A percentile compares a stretch with the other conserved stretches of the same genome.
phyloP scores from a whole-genome alignment of 2,797 vertebrate genomes.

The Phrynocephalus forsythii region DNA sequence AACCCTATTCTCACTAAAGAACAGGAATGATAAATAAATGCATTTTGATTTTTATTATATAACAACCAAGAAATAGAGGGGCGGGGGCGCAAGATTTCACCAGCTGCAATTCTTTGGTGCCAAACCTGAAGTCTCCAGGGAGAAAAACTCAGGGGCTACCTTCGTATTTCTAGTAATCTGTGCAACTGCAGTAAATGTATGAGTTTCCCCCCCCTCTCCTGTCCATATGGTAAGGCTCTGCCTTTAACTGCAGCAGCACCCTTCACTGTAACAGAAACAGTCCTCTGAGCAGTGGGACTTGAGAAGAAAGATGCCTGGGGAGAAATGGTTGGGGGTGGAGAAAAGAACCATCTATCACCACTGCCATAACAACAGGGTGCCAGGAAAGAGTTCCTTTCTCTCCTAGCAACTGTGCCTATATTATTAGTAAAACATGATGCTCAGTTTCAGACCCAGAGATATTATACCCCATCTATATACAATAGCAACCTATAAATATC shows the following conservation, averaged over 20 bases:
- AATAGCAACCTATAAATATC: neutral
- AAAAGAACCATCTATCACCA: neutral
- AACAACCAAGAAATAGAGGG: neutral
- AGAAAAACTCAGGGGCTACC: neutral
- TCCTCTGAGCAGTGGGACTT: constrained; percentile 17
- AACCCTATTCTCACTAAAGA: neutral
- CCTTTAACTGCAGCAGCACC: neutral
- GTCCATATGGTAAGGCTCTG: neutral
- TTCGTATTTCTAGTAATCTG: neutral
- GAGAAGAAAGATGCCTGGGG: neutral
- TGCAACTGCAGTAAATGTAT: neutral
- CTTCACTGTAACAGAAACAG: constrained; percentile 21
- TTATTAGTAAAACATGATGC: neutral
- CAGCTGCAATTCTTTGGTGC: neutral
- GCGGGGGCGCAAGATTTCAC: neutral
- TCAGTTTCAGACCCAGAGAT: neutral
- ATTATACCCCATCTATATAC: neutral
- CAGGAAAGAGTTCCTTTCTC: neutral
- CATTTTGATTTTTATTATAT: neutral
- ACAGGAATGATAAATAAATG: neutral
- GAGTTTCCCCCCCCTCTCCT: neutral
- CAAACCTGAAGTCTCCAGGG: neutral
- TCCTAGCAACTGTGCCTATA: neutral
- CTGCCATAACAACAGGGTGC: neutral
- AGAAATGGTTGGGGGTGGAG: neutral